Conservation (phyloP, 2,888 invertebrate species). For the Heliconius erato region DNA sequence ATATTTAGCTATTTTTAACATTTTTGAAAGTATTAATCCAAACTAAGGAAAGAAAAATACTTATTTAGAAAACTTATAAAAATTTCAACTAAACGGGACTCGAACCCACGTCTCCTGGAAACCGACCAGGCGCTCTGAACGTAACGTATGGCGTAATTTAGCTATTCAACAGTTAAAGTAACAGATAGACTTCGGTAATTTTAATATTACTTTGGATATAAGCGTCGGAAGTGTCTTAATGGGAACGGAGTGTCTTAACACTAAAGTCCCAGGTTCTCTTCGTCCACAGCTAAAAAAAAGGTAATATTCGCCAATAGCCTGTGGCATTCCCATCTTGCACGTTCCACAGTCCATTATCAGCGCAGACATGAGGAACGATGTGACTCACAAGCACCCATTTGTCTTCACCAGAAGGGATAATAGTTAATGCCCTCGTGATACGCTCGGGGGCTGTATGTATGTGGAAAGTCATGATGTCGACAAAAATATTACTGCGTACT, state of each 20-base stretch:
- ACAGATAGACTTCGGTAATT: not conserved
- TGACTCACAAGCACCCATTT: constrained; percentile 59
- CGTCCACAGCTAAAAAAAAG: not conserved
- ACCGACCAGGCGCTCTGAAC: no score
- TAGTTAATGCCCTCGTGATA: constrained; percentile 34
- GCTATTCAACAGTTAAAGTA: no score
- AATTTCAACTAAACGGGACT: no score
- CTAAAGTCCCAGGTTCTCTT: no score
- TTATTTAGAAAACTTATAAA: no score
- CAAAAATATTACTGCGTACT: not conserved
- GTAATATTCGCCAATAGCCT: constrained; percentile 3
- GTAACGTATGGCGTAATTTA: no score
- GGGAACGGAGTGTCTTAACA: no score
- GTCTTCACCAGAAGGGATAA: constrained; percentile 48
- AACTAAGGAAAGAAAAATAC: no score
- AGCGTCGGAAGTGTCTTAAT: no score
- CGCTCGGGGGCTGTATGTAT: constrained; percentile 8
- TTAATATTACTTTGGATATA: no score
- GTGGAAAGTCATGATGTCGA: constrained; percentile 18
- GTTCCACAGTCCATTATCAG: constrained; percentile 48
- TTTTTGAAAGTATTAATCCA: no score
- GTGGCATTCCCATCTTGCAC: constrained; percentile 26
- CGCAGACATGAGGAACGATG: constrained; percentile 56
- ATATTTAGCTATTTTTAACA: not conserved
- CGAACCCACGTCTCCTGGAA: no score